phyloP scores from a whole-genome alignment of 2,113 vertebrate species.

The Apteryx owenii region DNA sequence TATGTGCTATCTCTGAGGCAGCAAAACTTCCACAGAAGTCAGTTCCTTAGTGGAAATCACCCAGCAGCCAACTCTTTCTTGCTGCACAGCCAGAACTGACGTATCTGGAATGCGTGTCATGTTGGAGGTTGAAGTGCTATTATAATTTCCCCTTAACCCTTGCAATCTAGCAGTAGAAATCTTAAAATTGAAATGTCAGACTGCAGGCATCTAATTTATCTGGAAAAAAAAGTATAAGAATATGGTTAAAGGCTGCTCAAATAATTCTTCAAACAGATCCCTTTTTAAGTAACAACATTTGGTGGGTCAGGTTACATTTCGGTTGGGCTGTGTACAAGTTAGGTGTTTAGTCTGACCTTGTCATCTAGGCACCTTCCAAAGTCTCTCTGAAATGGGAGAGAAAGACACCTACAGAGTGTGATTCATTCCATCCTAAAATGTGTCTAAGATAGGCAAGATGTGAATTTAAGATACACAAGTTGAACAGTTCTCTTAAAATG shows the following conservation, averaged over 20 bases:
- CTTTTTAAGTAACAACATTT: not conserved
- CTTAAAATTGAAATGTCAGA: not conserved
- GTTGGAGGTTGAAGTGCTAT: not conserved
- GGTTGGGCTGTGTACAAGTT: not conserved
- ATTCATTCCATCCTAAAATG: not conserved
- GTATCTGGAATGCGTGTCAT: not conserved
- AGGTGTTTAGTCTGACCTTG: not conserved
- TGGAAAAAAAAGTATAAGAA: not conserved
- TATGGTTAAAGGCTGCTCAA: not conserved
- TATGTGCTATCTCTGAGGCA: not conserved
- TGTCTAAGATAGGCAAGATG: not conserved
- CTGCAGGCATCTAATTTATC: not conserved
- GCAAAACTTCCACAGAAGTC: not conserved
- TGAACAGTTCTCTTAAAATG: not conserved
- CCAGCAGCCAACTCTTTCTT: not conserved
- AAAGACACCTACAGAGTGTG: not conserved
- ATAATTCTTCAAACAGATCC: not conserved
- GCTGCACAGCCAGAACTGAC: not conserved
- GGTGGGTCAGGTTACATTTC: not conserved
- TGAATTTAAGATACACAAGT: not conserved
- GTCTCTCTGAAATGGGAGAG: not conserved
- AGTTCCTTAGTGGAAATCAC: not conserved
- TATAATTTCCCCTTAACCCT: not conserved
- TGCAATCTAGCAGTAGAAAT: not conserved
- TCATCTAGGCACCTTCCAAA: not conserved